A percentile compares a stretch with the other conserved stretches of the same genome.
Evolutionary conservation across 2,113 vertebrate genomes (phyloP).

Genomic region (Neodontobutis hainanensis): DNA sequence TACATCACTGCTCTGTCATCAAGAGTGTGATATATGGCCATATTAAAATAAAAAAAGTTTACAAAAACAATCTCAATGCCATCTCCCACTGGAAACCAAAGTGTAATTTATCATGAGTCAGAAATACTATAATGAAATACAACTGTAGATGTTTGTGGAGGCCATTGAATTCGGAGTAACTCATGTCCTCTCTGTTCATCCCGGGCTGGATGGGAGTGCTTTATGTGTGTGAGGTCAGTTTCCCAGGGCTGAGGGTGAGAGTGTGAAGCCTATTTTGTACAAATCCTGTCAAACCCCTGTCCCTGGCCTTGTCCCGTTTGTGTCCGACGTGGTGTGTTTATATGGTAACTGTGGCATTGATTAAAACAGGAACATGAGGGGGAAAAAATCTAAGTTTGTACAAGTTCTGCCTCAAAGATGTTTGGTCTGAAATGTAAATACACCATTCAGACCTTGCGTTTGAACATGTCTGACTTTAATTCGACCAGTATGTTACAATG

Average conservation of each 20-base stretch:
- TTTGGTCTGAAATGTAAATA: constrained; percentile 8
- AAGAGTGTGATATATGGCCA: too few species aligned
- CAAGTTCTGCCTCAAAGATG: too few species aligned
- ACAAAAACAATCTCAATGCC: neutral
- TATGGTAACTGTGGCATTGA: too few species aligned
- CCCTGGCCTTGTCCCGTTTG: constrained; percentile 21
- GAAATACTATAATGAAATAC: neutral
- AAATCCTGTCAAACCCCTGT: neutral
- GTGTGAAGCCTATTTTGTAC: constrained; percentile 32
- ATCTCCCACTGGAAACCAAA: neutral
- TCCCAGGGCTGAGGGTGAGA: constrained; percentile 67
- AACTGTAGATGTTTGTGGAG: constrained; percentile 16
- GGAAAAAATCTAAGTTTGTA: too few species aligned
- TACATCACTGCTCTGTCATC: neutral
- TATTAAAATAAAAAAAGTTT: neutral
- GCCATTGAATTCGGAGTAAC: neutral
- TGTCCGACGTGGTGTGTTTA: constrained; percentile 36
- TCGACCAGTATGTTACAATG: too few species aligned
- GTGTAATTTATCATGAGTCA: neutral
- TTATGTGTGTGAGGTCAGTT: constrained; percentile 65
- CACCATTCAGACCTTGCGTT: too few species aligned
- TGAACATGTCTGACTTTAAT: too few species aligned
- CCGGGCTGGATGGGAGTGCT: constrained; percentile 47
- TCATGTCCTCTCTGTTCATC: constrained; percentile 21
- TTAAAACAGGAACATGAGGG: too few species aligned